A percentile compares a stretch with the other conserved stretches of the same genome.
Conservation (phyloP, 2,797 vertebrate genomes). For the Nyctalus aviator region DNA sequence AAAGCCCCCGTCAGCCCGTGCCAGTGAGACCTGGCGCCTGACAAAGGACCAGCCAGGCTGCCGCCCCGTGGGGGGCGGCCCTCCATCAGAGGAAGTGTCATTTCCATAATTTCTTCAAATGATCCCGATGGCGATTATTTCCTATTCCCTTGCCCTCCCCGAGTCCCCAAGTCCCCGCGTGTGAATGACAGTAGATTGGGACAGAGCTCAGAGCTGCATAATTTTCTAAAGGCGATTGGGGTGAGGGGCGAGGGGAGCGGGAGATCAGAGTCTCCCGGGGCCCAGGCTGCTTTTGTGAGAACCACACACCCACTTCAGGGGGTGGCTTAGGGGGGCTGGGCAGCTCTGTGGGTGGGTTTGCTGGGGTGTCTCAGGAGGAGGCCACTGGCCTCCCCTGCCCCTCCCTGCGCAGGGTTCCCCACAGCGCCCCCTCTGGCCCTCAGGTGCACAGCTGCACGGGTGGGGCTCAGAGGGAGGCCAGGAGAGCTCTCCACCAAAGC, state of each 20-base stretch:
- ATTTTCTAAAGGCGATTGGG: background rate
- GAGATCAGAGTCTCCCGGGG: background rate
- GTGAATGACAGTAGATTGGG: background rate
- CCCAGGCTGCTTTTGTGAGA: background rate
- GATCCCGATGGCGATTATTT: constrained; percentile 11
- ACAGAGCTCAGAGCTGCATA: fast-evolving
- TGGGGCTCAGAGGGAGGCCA: background rate
- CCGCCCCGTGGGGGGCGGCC: fast-evolving
- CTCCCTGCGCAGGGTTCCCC: background rate
- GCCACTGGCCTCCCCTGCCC: background rate
- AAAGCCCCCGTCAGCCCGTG: background rate
- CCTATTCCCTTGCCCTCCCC: background rate
- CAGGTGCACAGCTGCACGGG: fast-evolving
- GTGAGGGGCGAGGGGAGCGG: no score
- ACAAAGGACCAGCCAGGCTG: background rate
- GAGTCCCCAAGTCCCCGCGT: background rate
- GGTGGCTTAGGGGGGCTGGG: background rate
- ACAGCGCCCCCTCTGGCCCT: background rate
- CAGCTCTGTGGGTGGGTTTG: background rate
- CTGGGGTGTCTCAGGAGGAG: background rate
- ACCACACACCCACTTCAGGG: background rate
- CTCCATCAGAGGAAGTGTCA: background rate
- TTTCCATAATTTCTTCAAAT: background rate
- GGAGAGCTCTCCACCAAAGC: background rate
- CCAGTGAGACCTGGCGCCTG: background rate